phyloP scores from a whole-genome alignment of 2,113 vertebrate species.

The Amblyopsis rosae region DNA sequence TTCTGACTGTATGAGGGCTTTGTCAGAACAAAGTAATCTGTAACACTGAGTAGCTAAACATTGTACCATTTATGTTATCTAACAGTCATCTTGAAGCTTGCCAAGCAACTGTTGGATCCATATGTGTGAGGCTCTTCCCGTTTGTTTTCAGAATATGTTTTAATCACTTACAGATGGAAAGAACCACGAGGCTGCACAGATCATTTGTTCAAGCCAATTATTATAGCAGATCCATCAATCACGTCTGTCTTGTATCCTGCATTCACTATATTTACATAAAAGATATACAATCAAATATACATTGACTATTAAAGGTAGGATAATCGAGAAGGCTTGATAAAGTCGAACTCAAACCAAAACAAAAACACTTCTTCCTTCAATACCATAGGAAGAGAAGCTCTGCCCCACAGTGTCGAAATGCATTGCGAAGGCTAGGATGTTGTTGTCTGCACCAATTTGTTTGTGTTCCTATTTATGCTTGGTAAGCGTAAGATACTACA shows the following conservation, averaged over 20 bases:
- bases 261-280: conserved; percentile 1
- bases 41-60: conserved; percentile 47
- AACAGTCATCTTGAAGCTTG: conserved; percentile 62
- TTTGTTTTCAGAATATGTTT: conserved; percentile 61
- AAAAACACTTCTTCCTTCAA: no score
- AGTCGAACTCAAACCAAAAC: no score
- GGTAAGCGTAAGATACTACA: no score
- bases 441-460: no score
- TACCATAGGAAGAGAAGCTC: no score
- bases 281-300: no score
- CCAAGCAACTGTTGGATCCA: conserved; percentile 73
- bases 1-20: conserved; percentile 32
- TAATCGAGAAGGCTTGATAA: no score
- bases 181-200: conserved; percentile 41
- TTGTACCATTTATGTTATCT: conserved; percentile 61
- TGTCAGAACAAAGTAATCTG: conserved; percentile 42
- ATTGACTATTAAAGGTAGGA: no score
- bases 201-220: conserved; percentile 64
- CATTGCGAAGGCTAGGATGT: no score
- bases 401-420: no score
- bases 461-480: no score
- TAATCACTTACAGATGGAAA: conserved; percentile 61
- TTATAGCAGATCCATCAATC: conserved; percentile 59
- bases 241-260: conserved; percentile 30
- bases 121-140: conserved; percentile 43